Percentiles rank a stretch among this genome's conserved stretches.
These are phyloP conservation scores for Steatornis caripensis DNA, from an alignment of 2,113 vertebrate species.

Conservation along the genomic window DNA sequence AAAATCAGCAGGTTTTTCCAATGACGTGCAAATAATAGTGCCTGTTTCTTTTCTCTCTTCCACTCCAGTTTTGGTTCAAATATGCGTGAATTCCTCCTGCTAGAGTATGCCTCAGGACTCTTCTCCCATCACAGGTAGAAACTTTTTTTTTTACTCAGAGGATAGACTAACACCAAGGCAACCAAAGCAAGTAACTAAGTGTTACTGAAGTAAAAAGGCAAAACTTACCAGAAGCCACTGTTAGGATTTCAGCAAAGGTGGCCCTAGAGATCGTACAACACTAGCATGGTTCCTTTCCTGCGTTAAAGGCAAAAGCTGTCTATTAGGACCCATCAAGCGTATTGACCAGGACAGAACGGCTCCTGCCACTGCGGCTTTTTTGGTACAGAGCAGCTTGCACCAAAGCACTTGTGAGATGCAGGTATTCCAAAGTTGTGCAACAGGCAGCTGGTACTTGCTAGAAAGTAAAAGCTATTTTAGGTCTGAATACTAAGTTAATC, in stretches of 20 bases:
- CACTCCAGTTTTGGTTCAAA: constrained; percentile 89
- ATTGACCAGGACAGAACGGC: neutral
- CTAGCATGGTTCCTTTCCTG: neutral
- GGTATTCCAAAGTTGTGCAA: neutral
- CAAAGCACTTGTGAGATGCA: neutral
- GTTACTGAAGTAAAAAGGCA: neutral
- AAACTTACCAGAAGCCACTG: neutral
- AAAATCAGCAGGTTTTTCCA: neutral
- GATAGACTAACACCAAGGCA: neutral
- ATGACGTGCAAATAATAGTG: neutral
- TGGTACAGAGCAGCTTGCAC: neutral
- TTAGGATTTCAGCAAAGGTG: neutral
- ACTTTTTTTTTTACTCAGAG: neutral
- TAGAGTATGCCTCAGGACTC: constrained; percentile 94
- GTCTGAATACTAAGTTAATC: neutral
- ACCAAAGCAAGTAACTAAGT: neutral
- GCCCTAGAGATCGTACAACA: neutral
- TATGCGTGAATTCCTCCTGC: constrained; percentile 93
- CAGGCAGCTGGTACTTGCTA: neutral
- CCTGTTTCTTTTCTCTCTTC: neutral
- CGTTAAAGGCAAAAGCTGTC: neutral
- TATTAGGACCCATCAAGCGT: neutral
- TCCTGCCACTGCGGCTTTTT: neutral
- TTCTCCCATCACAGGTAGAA: constrained; percentile 93
- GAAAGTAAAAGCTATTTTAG: neutral